Base-by-base conservation (phyloP, 2,113 vertebrate genomes). In the Conger conger region DNA sequence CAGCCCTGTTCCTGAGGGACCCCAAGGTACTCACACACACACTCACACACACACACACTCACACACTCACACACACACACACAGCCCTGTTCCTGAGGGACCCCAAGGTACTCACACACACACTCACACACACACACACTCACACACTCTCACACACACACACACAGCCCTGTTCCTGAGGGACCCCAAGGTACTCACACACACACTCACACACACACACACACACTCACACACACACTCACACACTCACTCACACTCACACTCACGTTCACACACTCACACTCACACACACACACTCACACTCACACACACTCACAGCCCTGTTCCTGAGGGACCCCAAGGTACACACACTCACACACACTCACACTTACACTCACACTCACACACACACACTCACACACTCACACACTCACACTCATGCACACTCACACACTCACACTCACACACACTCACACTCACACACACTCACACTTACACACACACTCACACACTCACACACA, bases 111-210 rank as follows among this genome's bases (percentile, higher is more conserved):
- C 76, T 20, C 76, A 79, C 30, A 37, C 13, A 18, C 35, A 35
- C 38, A 23, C 20, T 1, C 35, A 35, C 36, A 36, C 27, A 16
- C 36, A 77, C 27, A 35, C 76, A 77, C 27, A 77, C 76, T 33
- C 27, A 77, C 76, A 33, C 76, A 35, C 76, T 36, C 90, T 86
- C 4, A 8, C 60, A 73, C 54, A 53, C 57, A 94, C 91, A 63
- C 53, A 37, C 23, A 17, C 7, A 16, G 50, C 50, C 50, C 50
- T 53, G 50, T 53, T 60, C 57, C 57, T 60, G 13, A 60, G 57
- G 18, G 57, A 60, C 20, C 57, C 57, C 57, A 60, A 60, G 57
- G 57, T n/a, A n/a, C 13, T 3, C 15, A 11, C 27, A 27, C 33
- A 20, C 17, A 16, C 18, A 20, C 17, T 3, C 17, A 20, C 18